These are phyloP conservation scores for Hucho hucho DNA, from an alignment of 2,113 vertebrate species.

Conservation along the genomic window DNA sequence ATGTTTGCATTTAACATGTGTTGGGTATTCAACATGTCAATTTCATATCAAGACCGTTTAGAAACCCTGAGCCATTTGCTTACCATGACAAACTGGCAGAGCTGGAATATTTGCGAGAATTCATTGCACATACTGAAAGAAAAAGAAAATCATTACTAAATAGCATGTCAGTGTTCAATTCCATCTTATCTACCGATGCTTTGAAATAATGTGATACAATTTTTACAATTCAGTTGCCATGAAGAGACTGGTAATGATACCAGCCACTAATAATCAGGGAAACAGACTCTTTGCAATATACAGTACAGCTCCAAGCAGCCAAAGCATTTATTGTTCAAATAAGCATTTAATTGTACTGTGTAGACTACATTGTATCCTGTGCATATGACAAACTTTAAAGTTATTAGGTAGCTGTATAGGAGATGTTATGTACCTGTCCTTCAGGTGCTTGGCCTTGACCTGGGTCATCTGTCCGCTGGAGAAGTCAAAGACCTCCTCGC, in stretches of 20 bases:
- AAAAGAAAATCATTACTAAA: not conserved
- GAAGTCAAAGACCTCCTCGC: slow-evolving; percentile 98
- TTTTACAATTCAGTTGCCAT: too few relatives aligned
- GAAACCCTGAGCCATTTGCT: slow-evolving; percentile 42
- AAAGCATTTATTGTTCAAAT: too few relatives aligned
- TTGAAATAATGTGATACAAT: too few relatives aligned
- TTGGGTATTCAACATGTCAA: not conserved
- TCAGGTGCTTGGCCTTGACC: slow-evolving; percentile 94
- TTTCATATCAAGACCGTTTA: not conserved
- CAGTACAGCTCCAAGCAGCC: too few relatives aligned
- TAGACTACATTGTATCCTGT: not conserved
- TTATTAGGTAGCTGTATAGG: not conserved
- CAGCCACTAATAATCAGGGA: too few relatives aligned
- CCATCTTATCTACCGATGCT: too few relatives aligned
- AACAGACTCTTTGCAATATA: too few relatives aligned
- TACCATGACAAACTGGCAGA: slow-evolving; percentile 98
- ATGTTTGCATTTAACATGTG: not conserved
- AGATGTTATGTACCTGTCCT: slow-evolving; percentile 78
- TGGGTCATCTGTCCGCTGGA: slow-evolving; percentile 93
- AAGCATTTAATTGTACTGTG: too few relatives aligned
- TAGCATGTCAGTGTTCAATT: too few relatives aligned
- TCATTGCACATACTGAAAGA: slow-evolving; percentile 94
- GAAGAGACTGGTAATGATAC: too few relatives aligned
- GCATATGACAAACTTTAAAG: too few relatives aligned
- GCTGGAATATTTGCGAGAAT: slow-evolving; percentile 96